Conservation (phyloP, 2,888 invertebrate genomes). For the Periphyllus acericola region DNA sequence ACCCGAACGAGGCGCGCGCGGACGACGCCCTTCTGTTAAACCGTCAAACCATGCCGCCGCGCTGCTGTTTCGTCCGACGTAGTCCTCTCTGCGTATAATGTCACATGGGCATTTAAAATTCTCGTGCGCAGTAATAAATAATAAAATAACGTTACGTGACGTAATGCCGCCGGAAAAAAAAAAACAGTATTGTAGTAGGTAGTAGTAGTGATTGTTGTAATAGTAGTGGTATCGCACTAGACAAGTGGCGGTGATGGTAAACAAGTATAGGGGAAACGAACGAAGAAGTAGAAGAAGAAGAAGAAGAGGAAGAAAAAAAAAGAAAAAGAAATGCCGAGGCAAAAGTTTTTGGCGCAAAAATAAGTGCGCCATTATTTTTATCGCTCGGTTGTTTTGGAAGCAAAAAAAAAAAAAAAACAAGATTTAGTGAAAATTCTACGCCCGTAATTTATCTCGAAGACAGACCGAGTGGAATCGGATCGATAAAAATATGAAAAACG, state of each 20-base stretch:
- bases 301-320: neutral
- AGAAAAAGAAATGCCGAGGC: neutral
- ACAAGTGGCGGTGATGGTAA: no score
- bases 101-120: neutral
- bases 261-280: no score
- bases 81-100: neutral
- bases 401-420: neutral
- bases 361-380: constrained; percentile 61
- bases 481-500: constrained; percentile 60
- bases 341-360: constrained; percentile 53
- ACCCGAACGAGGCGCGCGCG: no score
- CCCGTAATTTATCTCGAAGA: constrained; percentile 54
- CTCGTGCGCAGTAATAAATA: neutral
- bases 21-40: constrained; percentile 51
- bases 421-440: constrained; percentile 52
- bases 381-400: constrained; percentile 26
- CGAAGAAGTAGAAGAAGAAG: no score
- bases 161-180: neutral
- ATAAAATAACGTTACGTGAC: neutral
- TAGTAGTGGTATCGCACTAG: neutral
- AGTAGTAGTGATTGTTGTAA: neutral
- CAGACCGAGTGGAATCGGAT: constrained; percentile 40
- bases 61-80: neutral
- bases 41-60: neutral
- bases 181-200: no score